Percentiles rank a stretch among this genome's conserved stretches.
phyloP scores from a whole-genome alignment of 2,113 vertebrate species.

The Neomonachus schauinslandi region DNA sequence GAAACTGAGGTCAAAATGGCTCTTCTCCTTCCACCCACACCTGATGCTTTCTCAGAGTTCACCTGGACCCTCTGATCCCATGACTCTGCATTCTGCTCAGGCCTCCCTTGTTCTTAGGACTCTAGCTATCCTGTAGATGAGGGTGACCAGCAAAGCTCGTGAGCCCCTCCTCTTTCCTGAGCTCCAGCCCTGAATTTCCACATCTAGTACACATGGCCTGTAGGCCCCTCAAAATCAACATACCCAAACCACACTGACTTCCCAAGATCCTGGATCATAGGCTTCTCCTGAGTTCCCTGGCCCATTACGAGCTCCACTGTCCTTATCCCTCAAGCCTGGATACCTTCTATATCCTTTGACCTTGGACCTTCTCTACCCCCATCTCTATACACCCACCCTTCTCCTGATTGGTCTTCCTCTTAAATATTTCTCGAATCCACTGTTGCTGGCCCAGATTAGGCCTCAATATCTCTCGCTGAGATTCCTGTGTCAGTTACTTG shows the following conservation, averaged over 20 bases:
- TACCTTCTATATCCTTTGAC: background rate
- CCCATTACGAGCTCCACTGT: background rate
- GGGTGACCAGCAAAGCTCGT: fast-evolving
- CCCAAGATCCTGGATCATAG: background rate
- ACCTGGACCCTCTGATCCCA: background rate
- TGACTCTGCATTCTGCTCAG: fast-evolving
- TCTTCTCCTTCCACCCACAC: background rate
- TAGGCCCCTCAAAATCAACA: background rate
- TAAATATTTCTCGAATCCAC: background rate
- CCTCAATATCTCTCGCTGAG: background rate
- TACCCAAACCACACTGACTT: background rate
- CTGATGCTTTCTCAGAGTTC: background rate
- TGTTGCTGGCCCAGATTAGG: background rate
- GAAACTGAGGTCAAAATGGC: background rate
- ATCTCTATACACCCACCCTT: background rate
- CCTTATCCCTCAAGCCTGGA: conserved; percentile 54
- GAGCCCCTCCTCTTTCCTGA: background rate
- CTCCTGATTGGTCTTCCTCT: background rate
- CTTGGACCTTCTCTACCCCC: background rate
- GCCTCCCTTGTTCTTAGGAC: background rate
- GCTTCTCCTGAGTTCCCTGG: background rate
- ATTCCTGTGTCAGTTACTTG: background rate
- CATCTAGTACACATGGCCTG: too few species aligned
- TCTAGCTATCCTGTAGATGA: fast-evolving
- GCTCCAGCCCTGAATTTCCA: background rate